Evolutionary conservation across 1,140 invertebrate species (phyloP), one percentile per base, ranked within the genome.

Genomic region (Pantala flavescens): DNA sequence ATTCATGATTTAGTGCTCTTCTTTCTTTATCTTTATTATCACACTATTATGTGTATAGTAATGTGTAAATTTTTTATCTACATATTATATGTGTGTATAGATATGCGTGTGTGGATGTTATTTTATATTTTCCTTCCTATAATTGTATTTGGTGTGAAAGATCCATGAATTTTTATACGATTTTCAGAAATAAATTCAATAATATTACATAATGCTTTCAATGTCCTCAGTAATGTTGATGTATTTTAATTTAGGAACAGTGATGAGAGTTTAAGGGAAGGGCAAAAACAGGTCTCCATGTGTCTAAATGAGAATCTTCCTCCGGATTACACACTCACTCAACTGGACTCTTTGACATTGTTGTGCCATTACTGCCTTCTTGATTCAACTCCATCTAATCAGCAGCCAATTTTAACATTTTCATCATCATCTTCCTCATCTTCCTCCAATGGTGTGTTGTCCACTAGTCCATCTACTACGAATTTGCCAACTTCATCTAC

Each of bases 301-400:
- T 5, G 16, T 21, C 49, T 63, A 5, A 21, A 63, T 63, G 49
- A 63, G n/a, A 81, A 81, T 28, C 76, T 82, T 42, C 91, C 91
- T 1, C 89, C 91, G 0, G 93, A 96, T 83, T 94, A 96, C 81
- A 87, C 92, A 0, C 85, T 94, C 0, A 92, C 87, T 0, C 87
- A 93, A 80, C 81, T 96, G 74, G 93, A 96, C 83, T 91, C 92
- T 0, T 81, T 96, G 73, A 94, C 93, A 0, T 90, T 93, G 49
- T 82, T 96, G 9, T 88, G 92, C 78, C 94, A 96, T 82, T 95
- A 93, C 82, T 95, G 93, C 78, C 83, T 96, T 19, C 82, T 96
- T 76, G 93, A 96, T 81, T 87, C 86, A 71, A 87, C 86, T 19
- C 23, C 71, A 5, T 24, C 28, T 19, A 19, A 16, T 16, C 49